Evolutionary conservation across 2,113 vertebrate genomes (phyloP).

Genomic region (Pygoscelis antarcticus): DNA sequence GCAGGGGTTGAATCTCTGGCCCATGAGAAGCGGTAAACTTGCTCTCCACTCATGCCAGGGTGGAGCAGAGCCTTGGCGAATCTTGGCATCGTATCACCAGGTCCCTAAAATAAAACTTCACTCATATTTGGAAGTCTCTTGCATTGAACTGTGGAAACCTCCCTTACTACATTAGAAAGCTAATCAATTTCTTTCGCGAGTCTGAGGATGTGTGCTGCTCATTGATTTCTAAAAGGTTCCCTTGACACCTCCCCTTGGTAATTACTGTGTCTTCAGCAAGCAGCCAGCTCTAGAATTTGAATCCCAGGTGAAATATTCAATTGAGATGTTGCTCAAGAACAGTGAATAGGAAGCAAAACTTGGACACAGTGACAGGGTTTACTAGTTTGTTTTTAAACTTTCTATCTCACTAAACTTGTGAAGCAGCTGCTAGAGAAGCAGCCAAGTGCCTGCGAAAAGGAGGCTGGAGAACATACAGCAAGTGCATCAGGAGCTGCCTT

Average conservation of each 20-base stretch:
- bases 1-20: neutral
- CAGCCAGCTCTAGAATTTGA: constrained; percentile 36
- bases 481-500: constrained; percentile 33
- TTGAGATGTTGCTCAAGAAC: constrained; percentile 46
- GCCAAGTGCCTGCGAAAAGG: constrained; percentile 34
- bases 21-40: neutral
- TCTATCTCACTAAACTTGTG: constrained; percentile 29
- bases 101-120: neutral
- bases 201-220: constrained; percentile 41
- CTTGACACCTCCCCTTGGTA: constrained; percentile 58
- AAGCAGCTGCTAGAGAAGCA: constrained; percentile 53
- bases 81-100: neutral
- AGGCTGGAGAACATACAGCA: neutral
- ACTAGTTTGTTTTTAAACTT: constrained; percentile 60
- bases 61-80: neutral
- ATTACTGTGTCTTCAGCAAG: constrained; percentile 47
- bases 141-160: constrained; percentile 13
- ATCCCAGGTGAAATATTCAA: constrained; percentile 63
- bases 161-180: constrained; percentile 19
- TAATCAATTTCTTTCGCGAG: constrained; percentile 57
- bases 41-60: neutral
- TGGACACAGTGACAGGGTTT: constrained; percentile 31
- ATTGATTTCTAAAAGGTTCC: constrained; percentile 69
- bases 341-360: constrained; percentile 12
- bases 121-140: neutral